A percentile compares a stretch with the other conserved stretches of the same genome.
Conservation (phyloP, 2,797 vertebrate genomes). For the Echiichthys vipera region DNA sequence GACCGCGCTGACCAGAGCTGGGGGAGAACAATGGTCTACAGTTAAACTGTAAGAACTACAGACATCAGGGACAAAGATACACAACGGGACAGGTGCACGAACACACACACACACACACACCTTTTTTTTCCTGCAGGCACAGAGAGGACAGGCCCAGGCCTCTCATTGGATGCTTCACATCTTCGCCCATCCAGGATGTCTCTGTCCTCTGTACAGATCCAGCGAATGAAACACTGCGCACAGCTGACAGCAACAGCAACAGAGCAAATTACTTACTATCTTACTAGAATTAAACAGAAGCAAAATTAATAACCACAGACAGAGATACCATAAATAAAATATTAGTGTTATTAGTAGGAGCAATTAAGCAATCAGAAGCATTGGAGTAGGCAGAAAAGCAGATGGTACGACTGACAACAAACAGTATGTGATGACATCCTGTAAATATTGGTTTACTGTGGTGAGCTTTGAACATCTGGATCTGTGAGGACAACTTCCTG, state of each 20-base stretch:
- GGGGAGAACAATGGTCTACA: slow-evolving; percentile 70
- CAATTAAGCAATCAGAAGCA: slow-evolving; percentile 67
- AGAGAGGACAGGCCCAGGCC: slow-evolving; percentile 77
- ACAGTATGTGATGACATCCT: slow-evolving; percentile 50
- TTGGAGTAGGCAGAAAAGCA: slow-evolving; percentile 59
- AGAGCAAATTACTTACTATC: slow-evolving; percentile 40
- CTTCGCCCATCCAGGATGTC: slow-evolving; percentile 83
- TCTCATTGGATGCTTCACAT: slow-evolving; percentile 75
- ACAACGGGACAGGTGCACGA: slow-evolving; percentile 8
- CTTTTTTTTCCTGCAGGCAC: slow-evolving; percentile 85
- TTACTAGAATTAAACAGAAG: slow-evolving; percentile 27
- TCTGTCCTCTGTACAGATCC: slow-evolving; percentile 73
- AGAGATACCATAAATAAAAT: slow-evolving; percentile 44
- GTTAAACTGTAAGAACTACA: not conserved
- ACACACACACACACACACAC: slow-evolving; percentile 54
- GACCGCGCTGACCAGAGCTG: slow-evolving; percentile 86
- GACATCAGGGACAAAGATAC: not conserved
- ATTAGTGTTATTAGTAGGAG: slow-evolving; percentile 51
- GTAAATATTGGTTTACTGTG: slow-evolving; percentile 31
- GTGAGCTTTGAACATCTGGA: slow-evolving; percentile 56
- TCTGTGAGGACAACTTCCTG: slow-evolving; percentile 43
- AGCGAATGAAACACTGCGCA: slow-evolving; percentile 83
- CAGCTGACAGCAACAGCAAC: slow-evolving; percentile 71
- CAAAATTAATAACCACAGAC: slow-evolving; percentile 28
- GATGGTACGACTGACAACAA: slow-evolving; percentile 51